Conservation (phyloP, 2,113 vertebrate genomes). For the Sclerurus mexicanus region DNA sequence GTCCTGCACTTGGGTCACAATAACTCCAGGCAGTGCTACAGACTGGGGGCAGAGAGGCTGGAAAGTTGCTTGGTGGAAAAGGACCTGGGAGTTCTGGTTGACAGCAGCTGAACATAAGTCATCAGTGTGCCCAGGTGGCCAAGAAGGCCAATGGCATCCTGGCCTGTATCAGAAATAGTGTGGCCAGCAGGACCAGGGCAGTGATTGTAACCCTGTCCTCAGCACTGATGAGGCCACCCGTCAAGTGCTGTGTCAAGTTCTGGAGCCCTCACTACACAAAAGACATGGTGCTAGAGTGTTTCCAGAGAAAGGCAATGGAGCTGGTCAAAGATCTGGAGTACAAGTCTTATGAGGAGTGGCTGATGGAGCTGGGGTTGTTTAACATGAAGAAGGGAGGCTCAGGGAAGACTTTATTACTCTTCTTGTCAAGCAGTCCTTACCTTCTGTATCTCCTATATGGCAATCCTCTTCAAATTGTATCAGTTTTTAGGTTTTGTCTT, state of each 20-base stretch:
- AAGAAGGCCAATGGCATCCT: neutral
- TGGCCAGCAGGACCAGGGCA: neutral
- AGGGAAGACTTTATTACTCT: neutral
- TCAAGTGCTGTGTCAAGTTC: rapidly evolving
- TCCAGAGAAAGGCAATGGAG: neutral
- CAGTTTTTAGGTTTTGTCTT: neutral
- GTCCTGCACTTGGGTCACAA: neutral
- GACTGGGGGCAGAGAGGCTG: neutral
- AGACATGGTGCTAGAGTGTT: rapidly evolving
- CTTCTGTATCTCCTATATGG: neutral
- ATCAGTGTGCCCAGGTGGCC: neutral
- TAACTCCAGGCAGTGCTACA: neutral
- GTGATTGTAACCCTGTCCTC: rapidly evolving
- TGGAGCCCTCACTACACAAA: neutral
- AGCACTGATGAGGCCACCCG: neutral
- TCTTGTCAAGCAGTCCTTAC: neutral
- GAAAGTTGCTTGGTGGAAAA: neutral
- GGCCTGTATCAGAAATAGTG: neutral
- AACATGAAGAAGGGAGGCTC: neutral
- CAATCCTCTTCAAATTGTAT: neutral
- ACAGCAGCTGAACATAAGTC: neutral
- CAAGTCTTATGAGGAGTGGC: neutral
- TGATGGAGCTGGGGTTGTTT: neutral
- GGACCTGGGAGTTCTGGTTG: neutral
- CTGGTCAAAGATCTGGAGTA: neutral